These are phyloP conservation scores for Enoplosus armatus DNA, from an alignment of 2,797 vertebrate species.

Conservation along the genomic window DNA sequence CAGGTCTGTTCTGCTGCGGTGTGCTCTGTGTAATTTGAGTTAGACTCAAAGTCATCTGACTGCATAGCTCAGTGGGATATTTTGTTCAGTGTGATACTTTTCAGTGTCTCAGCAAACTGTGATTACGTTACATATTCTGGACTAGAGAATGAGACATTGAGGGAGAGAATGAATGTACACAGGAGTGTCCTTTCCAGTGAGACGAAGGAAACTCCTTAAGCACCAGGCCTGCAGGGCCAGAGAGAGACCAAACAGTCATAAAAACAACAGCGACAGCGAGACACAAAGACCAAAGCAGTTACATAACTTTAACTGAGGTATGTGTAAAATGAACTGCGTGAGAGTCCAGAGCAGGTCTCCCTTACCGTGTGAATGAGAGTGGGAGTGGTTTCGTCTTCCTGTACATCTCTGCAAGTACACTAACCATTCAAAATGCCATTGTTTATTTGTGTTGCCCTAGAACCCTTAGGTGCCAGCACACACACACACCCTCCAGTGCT, in stretches of 20 bases:
- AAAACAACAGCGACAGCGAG: constrained; percentile 50
- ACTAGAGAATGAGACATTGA: constrained; percentile 11
- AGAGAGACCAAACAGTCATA: constrained; percentile 28
- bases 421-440: constrained; percentile 54
- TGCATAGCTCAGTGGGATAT: constrained; percentile 36
- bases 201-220: constrained; percentile 39
- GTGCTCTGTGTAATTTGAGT: constrained; percentile 46
- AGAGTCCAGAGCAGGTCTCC: constrained; percentile 62
- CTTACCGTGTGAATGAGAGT: constrained; percentile 59
- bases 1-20: constrained; percentile 20
- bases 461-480: constrained; percentile 33
- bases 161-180: constrained; percentile 21
- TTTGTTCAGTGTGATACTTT: constrained; percentile 27
- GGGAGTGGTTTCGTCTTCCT: constrained; percentile 64
- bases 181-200: constrained; percentile 28
- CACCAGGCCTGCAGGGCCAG: constrained; percentile 38
- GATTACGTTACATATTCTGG: constrained; percentile 34
- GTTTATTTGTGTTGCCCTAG: constrained; percentile 67
- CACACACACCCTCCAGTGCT: constrained; percentile 54
- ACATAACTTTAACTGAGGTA: constrained; percentile 67
- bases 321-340: constrained; percentile 79
- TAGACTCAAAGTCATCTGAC: constrained; percentile 32
- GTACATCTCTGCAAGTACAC: constrained; percentile 46
- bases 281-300: constrained; percentile 66
- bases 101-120: constrained; percentile 41